A percentile compares a stretch with the other conserved stretches of the same genome.
Evolutionary conservation across 2,113 vertebrate species (phyloP).

Genomic region (Chaetorhynchus papuensis): DNA sequence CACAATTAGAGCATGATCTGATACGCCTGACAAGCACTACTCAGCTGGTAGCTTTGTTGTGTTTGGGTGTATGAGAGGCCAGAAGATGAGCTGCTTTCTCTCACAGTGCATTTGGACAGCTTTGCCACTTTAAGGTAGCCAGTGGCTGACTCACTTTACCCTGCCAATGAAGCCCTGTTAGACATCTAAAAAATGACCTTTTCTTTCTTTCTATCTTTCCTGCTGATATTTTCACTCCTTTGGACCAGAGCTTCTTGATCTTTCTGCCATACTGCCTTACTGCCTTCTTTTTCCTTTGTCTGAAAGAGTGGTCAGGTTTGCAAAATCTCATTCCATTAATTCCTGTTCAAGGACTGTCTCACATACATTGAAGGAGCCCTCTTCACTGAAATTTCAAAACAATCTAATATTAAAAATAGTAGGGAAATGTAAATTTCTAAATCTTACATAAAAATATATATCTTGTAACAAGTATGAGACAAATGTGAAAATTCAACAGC

Average conservation of each 20-base stretch:
- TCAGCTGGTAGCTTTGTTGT: not conserved
- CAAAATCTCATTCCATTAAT: not conserved
- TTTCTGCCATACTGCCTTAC: not conserved
- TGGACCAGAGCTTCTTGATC: not conserved
- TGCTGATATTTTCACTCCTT: not conserved
- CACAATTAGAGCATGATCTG: slow-evolving; percentile 52
- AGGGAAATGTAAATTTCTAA: not conserved
- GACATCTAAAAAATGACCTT: not conserved
- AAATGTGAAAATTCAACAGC: not conserved
- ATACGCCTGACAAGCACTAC: slow-evolving; percentile 20
- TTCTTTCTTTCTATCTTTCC: not conserved
- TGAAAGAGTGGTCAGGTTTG: not conserved
- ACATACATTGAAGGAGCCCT: not conserved
- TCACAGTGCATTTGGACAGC: not conserved
- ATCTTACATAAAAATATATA: not conserved
- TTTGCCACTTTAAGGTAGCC: not conserved
- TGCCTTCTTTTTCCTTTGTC: not conserved
- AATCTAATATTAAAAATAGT: not conserved
- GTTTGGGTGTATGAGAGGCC: not conserved
- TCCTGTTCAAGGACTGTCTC: not conserved
- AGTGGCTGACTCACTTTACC: not conserved
- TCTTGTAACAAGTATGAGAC: not conserved
- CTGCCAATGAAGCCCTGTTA: not conserved
- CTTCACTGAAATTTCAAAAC: not conserved
- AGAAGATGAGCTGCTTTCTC: not conserved